Conservation (phyloP, 2,113 vertebrate genomes). For the Noctilio leporinus region DNA sequence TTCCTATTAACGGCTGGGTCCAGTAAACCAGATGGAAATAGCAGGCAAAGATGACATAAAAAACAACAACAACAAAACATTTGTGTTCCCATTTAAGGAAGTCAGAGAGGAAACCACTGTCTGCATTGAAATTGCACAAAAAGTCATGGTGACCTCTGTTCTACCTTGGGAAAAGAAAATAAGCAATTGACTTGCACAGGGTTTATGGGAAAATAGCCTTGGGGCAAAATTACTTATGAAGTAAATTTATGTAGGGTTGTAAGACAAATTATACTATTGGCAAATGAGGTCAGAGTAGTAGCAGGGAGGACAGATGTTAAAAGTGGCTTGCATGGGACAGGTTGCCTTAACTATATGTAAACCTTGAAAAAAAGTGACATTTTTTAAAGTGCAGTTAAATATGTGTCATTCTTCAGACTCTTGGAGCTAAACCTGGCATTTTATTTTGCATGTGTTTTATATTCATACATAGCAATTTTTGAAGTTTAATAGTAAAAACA, state of each 20-base stretch:
- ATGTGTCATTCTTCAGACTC: not conserved
- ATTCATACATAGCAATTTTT: not conserved
- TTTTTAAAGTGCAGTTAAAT: slow-evolving; percentile 15
- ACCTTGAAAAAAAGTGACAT: slow-evolving; percentile 61
- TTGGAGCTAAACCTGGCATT: slow-evolving; percentile 14
- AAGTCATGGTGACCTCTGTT: slow-evolving; percentile 69
- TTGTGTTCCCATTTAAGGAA: slow-evolving; percentile 29
- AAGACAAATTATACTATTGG: slow-evolving; percentile 82
- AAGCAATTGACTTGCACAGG: slow-evolving; percentile 76
- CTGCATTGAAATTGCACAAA: slow-evolving; percentile 62
- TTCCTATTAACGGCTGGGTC: not conserved
- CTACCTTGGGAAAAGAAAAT: slow-evolving; percentile 64
- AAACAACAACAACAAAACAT: slow-evolving; percentile 19
- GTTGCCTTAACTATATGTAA: slow-evolving; percentile 62
- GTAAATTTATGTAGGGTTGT: slow-evolving; percentile 78
- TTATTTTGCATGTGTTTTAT: slow-evolving; percentile 28
- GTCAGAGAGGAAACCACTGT: not conserved
- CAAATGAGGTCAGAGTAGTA: slow-evolving; percentile 79
- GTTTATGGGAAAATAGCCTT: slow-evolving; percentile 78
- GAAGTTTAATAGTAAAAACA: slow-evolving; percentile 4
- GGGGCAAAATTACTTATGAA: slow-evolving; percentile 80
- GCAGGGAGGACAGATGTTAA: slow-evolving; percentile 62
- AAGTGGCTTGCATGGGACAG: slow-evolving; percentile 59
- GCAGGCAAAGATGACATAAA: slow-evolving; percentile 63
- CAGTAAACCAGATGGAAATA: not conserved